A percentile compares a stretch with the other conserved stretches of the same genome.
Conservation (phyloP, 1,140 invertebrate species). For the Aporrectodea caliginosa region DNA sequence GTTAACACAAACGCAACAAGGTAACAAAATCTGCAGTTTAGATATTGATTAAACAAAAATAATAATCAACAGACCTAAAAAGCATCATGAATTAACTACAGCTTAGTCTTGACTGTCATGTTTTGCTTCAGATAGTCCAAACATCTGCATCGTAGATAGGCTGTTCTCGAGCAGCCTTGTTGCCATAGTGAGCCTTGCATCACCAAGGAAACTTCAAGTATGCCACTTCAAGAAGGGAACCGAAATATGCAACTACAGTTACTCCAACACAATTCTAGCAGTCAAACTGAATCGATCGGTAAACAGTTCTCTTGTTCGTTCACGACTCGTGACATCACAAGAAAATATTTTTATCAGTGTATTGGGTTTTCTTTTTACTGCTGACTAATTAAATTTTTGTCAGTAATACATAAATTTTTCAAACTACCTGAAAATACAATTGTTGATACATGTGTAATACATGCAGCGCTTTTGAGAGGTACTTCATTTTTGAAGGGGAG, state of each 20-base stretch:
- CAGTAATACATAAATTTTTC: no score
- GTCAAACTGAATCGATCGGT: slow-evolving; percentile 94
- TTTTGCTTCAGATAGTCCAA: slow-evolving; percentile 66
- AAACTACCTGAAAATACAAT: no score
- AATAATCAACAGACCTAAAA: not conserved
- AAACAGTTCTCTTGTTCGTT: slow-evolving; percentile 57
- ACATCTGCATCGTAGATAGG: slow-evolving; percentile 89
- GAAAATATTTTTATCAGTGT: no score
- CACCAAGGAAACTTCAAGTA: slow-evolving; percentile 88
- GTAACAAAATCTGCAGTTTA: no score
- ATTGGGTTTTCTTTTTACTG: no score
- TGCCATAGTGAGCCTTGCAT: slow-evolving; percentile 84
- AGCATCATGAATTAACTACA: slow-evolving; percentile 26
- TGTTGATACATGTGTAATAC: no score
- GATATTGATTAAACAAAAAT: no score
- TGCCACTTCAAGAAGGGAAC: slow-evolving; percentile 97
- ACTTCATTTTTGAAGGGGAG: no score
- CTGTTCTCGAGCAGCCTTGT: slow-evolving; percentile 95
- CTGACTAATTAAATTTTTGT: no score
- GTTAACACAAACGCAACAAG: slow-evolving; percentile 12
- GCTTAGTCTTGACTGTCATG: no score
- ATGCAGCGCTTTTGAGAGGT: no score
- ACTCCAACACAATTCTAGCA: slow-evolving; percentile 92
- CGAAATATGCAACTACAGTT: slow-evolving; percentile 98
- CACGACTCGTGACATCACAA: no score